Conservation (phyloP, 2,888 invertebrate species). For the Ennomos fuscantarius region DNA sequence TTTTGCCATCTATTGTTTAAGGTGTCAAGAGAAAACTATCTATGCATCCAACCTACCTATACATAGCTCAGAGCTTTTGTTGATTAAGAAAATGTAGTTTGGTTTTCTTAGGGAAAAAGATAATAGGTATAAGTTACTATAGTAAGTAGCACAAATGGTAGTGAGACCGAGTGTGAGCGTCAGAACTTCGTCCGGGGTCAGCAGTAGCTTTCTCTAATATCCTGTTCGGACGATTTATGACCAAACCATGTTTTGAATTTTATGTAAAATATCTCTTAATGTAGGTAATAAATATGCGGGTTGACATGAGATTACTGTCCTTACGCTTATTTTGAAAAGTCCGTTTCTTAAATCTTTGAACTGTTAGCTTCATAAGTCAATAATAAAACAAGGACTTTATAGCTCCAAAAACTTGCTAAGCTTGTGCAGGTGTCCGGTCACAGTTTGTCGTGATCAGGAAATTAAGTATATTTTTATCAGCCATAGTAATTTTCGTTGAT, state of each 20-base stretch:
- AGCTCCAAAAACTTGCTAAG: constrained; percentile 14
- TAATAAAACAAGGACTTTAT: background rate
- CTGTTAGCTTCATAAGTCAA: too few species aligned
- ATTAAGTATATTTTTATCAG: constrained; percentile 12
- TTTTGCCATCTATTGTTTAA: constrained; percentile 35
- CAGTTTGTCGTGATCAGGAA: constrained; percentile 27
- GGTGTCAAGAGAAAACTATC: constrained; percentile 11
- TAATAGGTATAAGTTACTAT: background rate
- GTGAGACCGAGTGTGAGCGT: background rate
- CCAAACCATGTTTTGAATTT: background rate
- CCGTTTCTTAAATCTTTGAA: too few species aligned
- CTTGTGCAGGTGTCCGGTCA: constrained; percentile 16
- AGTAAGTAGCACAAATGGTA: too few species aligned
- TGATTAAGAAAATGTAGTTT: constrained; percentile 3
- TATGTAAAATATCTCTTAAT: background rate
- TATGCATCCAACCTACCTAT: background rate
- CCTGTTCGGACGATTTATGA: constrained; percentile 1
- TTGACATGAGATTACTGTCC: too few species aligned
- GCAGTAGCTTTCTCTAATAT: constrained; percentile 4
- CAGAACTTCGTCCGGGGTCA: constrained; percentile 3
- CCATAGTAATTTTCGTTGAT: constrained; percentile 6
- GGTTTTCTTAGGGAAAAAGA: constrained; percentile 5
- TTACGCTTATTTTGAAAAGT: too few species aligned
- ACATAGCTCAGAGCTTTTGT: constrained; percentile 13
- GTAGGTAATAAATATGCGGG: too few species aligned